A percentile compares a stretch with the other conserved stretches of the same genome.
Evolutionary conservation across 2,888 invertebrate species (phyloP).

Genomic region (Pandemis cinnamomeana): DNA sequence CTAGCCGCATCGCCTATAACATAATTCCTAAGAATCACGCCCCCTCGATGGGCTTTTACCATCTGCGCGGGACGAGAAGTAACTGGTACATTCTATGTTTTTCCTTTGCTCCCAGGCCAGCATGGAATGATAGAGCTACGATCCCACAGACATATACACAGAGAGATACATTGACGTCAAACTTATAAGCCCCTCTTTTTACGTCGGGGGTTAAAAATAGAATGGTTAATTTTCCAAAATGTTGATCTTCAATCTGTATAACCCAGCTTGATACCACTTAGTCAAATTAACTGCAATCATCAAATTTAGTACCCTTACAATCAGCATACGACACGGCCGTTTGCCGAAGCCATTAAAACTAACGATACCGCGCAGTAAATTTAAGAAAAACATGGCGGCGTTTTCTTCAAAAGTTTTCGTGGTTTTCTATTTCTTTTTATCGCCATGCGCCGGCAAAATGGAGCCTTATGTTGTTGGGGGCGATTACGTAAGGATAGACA

Average conservation of each 20-base stretch:
- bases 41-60: too few species aligned
- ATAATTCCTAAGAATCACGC: too few species aligned
- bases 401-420: neutral
- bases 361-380: neutral
- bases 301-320: slow-evolving; percentile 13
- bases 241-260: neutral
- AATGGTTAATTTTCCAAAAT: neutral
- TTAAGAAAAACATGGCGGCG: slow-evolving; percentile 4
- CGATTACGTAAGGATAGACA: slow-evolving; percentile 22
- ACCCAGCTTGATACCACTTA: neutral
- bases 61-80: too few species aligned
- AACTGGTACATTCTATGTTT: too few species aligned
- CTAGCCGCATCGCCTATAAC: too few species aligned
- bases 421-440: slow-evolving; percentile 15
- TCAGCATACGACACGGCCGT: slow-evolving; percentile 2
- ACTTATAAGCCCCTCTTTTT: too few species aligned
- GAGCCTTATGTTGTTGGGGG: slow-evolving; percentile 35
- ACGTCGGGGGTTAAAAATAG: too few species aligned
- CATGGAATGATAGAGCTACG: too few species aligned
- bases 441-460: slow-evolving; percentile 15
- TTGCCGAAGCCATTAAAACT: slow-evolving; percentile 4
- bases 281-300: neutral
- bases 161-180: too few species aligned
- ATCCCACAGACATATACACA: too few species aligned
- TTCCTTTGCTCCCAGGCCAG: too few species aligned